Evolutionary conservation across 64 coral and sea anemone genomes (phyloP).

Genomic region (Cladopsammia gracilis): DNA sequence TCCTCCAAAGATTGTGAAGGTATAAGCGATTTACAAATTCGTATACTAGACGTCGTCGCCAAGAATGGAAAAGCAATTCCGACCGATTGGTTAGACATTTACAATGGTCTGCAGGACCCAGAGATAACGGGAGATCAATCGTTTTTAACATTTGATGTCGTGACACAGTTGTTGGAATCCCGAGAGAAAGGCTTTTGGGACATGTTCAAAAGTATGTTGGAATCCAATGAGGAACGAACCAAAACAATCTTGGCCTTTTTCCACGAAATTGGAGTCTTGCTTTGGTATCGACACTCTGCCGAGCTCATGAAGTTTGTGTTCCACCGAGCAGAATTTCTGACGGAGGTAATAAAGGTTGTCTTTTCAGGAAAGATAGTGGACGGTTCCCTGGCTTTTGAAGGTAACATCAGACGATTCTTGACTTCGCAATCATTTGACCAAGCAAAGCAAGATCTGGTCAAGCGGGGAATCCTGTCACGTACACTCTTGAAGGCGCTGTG

Average conservation of each 20-base stretch:
- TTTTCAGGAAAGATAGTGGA: conserved; percentile 42
- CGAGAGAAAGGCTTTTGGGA: background rate
- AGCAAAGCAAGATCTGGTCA: conserved; percentile 56
- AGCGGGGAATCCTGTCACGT: conserved; percentile 56
- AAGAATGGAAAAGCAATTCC: background rate
- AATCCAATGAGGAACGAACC: background rate
- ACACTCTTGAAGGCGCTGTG: conserved; percentile 36
- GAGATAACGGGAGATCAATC: background rate
- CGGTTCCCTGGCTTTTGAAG: background rate
- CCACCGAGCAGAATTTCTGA: conserved; percentile 71
- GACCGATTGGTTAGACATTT: background rate
- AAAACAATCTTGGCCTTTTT: conserved; percentile 66
- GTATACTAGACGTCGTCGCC: background rate
- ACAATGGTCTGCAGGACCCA: background rate
- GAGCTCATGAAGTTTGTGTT: conserved; percentile 74
- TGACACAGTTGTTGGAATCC: background rate
- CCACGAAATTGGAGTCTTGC: conserved; percentile 69
- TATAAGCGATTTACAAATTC: background rate
- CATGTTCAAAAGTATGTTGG: background rate
- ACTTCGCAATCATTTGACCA: background rate
- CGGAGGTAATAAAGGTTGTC: conserved; percentile 59
- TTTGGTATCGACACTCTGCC: conserved; percentile 67
- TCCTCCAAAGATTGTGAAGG: background rate
- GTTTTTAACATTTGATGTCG: background rate
- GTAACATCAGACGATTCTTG: conserved; percentile 6